Percentiles rank a stretch among this genome's conserved stretches.
Conservation (phyloP, 2,888 invertebrate species). For the Sphaerophoria taeniata region DNA sequence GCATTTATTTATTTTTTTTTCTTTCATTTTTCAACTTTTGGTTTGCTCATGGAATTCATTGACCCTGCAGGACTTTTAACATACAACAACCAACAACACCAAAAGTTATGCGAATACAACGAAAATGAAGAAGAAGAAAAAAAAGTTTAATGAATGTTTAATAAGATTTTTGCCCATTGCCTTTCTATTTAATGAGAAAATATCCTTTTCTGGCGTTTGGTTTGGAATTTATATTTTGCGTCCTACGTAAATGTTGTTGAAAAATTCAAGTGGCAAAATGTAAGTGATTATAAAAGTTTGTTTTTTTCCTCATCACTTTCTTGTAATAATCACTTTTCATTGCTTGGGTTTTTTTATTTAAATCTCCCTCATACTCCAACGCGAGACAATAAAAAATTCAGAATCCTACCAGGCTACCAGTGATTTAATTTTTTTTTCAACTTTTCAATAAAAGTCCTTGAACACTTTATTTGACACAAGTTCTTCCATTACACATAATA, state of each 20-base stretch:
- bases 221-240: neutral
- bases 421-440: no score
- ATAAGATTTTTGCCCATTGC: conserved; percentile 61
- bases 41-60: conserved; percentile 23
- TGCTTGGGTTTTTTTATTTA: neutral
- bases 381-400: no score
- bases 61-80: conserved; percentile 33
- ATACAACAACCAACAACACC: conserved; percentile 6
- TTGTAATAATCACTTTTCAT: neutral
- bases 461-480: no score
- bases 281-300: conserved; percentile 68
- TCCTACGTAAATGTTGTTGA: conserved; percentile 23
- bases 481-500: neutral
- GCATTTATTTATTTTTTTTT: no score
- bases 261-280: conserved; percentile 55
- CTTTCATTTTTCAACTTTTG: conserved; percentile 24
- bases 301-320: conserved; percentile 40
- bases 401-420: no score
- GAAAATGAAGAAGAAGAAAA: neutral
- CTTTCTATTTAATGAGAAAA: conserved; percentile 51
- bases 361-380: no score
- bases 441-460: no score
- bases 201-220: conserved; percentile 18
- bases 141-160: conserved; percentile 70
- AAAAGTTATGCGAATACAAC: neutral